Evolutionary conservation across 1,140 invertebrate species (phyloP).

Genomic region (Berghia stephanieae): DNA sequence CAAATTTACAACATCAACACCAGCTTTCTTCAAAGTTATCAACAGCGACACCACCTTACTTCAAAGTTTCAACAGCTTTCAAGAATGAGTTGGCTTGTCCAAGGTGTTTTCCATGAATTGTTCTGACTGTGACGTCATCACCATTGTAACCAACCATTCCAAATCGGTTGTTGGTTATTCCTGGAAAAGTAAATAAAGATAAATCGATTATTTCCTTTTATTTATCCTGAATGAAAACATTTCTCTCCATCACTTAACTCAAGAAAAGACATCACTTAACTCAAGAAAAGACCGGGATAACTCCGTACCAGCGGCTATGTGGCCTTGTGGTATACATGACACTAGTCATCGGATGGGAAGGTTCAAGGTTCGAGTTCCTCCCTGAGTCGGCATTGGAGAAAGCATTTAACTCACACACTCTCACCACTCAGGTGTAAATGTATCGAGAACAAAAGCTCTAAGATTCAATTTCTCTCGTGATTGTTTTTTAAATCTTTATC

Average conservation of each 20-base stretch:
- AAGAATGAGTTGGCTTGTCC: slow-evolving; percentile 57
- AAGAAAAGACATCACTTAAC: neutral
- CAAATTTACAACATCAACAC: too few species aligned
- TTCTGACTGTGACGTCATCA: slow-evolving; percentile 74
- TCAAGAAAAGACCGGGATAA: neutral
- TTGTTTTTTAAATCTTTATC: too few species aligned
- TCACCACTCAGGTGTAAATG: too few species aligned
- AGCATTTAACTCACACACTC: too few species aligned
- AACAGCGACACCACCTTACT: too few species aligned
- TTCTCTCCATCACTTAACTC: neutral
- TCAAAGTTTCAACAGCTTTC: slow-evolving; percentile 54
- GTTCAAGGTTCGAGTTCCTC: too few species aligned
- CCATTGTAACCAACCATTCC: slow-evolving; percentile 84
- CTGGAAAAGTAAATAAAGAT: slow-evolving; percentile 36
- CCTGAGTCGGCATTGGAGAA: too few species aligned
- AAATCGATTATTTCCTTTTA: neutral
- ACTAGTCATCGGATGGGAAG: neutral
- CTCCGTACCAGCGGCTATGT: neutral
- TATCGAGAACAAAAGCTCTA: too few species aligned
- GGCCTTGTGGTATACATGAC: neutral
- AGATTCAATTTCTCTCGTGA: too few species aligned
- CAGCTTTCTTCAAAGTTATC: too few species aligned
- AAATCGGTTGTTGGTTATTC: slow-evolving; percentile 72
- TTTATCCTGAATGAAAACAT: neutral
- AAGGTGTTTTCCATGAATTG: slow-evolving; percentile 67